These are phyloP conservation scores for Podarcis cretensis DNA, from an alignment of 2,113 vertebrate species.

Conservation along the genomic window DNA sequence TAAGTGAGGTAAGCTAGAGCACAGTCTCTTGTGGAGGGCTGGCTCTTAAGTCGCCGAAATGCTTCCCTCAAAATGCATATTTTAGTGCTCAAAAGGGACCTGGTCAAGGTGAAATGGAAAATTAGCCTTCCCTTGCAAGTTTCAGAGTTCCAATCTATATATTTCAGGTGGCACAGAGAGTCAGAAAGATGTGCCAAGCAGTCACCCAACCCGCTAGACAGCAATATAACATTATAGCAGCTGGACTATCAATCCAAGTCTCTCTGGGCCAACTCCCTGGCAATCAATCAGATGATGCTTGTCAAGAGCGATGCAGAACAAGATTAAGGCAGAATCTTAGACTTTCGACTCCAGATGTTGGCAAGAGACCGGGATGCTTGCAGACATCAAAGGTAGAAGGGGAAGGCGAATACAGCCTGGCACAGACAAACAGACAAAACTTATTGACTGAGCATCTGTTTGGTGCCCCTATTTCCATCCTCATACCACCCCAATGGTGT, in stretches of 20 bases:
- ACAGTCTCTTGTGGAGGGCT: not conserved
- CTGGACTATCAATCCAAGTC: not conserved
- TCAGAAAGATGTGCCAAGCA: not conserved
- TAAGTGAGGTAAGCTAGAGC: not conserved
- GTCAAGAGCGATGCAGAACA: not conserved
- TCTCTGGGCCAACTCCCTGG: not conserved
- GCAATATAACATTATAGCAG: not conserved
- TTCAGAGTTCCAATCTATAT: not conserved
- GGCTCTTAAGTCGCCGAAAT: not conserved
- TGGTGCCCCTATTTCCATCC: not conserved
- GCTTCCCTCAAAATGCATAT: not conserved
- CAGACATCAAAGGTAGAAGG: not conserved
- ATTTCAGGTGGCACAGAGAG: not conserved
- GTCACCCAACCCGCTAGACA: not conserved
- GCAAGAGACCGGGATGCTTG: not conserved
- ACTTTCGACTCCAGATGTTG: not conserved
- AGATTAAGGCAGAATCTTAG: not conserved
- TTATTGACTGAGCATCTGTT: not conserved
- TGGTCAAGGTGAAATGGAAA: conserved; percentile 1
- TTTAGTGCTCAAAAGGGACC: not conserved
- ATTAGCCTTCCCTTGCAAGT: not conserved
- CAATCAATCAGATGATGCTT: not conserved
- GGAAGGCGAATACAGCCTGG: not conserved
- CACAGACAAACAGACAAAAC: not conserved
- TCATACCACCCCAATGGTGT: not conserved